Base-by-base conservation (phyloP, 2,888 invertebrate genomes). In the Elmis aenea region DNA sequence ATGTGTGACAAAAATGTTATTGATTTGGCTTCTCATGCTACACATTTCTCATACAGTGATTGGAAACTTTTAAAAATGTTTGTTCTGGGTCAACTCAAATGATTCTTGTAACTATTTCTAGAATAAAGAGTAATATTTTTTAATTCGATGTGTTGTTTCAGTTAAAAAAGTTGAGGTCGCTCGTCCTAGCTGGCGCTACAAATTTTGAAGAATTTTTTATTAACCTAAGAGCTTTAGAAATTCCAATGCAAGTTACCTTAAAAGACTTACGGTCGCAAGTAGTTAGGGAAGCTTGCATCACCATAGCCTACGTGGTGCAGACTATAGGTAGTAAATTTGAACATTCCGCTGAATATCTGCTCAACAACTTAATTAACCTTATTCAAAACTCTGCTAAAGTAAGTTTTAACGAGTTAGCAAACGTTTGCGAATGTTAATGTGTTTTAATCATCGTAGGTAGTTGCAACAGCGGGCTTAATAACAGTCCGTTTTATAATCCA, bases 311-410 rank as follows among this genome's bases (percentile, higher is more conserved):
- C 71, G 77, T 95, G 71, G 83, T 93, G 28, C 89, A 92, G 68
- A 79, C 81, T 30, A 66, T 97, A 33, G 83, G 84, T 38, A 81
- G 76, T 54, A 90, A 87, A 64, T 76, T 88, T 52, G 94, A 95
- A 51, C 85, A 83, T 60, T 85, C 91, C 69, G 85, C 87, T 23
- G 85, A 93, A 62, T 76, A 81, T 48, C 76, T 95, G 32, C 69
- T 97, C 27, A 85, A 85, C 46, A 79, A 81, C 52, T 70, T 97
- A 14, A 88, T 97, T 59, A 84, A 84, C 63, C 77, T 96, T 39
- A 89, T 96, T 66, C 92, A 90, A 58, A 97, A 95, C 66, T 90
- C 91, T 50, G 95, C 93, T 46, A 97, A 96, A 79, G 89, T 92
- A 58, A 72, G 52, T 42, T n/a, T n/a, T n/a, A n/a, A n/a, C n/a